Evolutionary conservation across 2,113 vertebrate genomes (phyloP).

Genomic region (Tylochromis polylepis): DNA sequence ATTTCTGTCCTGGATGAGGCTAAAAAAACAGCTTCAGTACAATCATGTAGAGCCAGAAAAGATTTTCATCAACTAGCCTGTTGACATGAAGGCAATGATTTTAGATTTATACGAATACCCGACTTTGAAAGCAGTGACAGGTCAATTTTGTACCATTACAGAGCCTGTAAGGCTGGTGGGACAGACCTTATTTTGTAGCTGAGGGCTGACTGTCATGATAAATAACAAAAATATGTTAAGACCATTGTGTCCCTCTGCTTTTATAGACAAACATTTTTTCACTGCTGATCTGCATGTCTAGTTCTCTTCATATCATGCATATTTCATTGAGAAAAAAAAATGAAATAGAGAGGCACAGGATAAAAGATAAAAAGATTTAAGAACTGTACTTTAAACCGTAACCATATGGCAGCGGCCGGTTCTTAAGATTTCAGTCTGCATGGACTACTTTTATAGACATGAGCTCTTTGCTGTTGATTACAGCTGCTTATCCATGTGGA

Average conservation of each 20-base stretch:
- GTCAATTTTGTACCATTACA: conserved; percentile 64
- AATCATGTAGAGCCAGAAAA: conserved; percentile 33
- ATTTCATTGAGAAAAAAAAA: not conserved
- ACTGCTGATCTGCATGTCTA: not conserved
- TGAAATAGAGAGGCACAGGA: not conserved
- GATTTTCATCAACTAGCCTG: conserved; percentile 51
- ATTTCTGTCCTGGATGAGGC: conserved; percentile 21
- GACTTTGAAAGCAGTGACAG: conserved; percentile 60
- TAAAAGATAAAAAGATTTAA: not conserved
- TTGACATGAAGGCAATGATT: conserved; percentile 56
- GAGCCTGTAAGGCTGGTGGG: conserved; percentile 16
- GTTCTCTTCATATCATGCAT: not conserved
- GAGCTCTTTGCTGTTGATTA: conserved; percentile 29
- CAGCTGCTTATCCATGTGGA: conserved; percentile 52
- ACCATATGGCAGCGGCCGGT: not conserved
- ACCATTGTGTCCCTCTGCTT: not conserved
- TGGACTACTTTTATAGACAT: conserved; percentile 20
- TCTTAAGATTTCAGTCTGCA: not conserved
- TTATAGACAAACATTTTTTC: not conserved
- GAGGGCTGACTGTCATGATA: conserved; percentile 44
- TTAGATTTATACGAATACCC: conserved; percentile 61
- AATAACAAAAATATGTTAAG: conserved; percentile 40
- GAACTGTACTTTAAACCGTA: not conserved
- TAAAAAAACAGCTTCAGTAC: conserved; percentile 27
- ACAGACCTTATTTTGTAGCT: conserved; percentile 20